Base-by-base conservation (phyloP, 2,113 vertebrate genomes). In the Seriola quinqueradiata region DNA sequence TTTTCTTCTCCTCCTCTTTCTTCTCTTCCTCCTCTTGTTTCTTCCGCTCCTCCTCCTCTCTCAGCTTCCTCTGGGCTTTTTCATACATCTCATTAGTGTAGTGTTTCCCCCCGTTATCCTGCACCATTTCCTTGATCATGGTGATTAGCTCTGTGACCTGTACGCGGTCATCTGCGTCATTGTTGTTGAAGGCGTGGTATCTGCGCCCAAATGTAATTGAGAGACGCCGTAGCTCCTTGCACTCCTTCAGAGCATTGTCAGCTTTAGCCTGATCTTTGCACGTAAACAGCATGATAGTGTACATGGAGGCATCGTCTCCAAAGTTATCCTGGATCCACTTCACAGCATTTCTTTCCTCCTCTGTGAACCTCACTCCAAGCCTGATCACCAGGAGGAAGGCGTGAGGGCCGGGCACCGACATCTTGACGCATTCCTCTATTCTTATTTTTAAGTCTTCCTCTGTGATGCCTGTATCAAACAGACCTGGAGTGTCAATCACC, bases 291-390 rank as follows among this genome's bases (percentile, higher is more conserved):
- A 95, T 77, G 40, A 95, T 92, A 17, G 92, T 94, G 86, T 95
- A 95, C 83, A 91, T 88, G 74, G 91, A 84, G 38, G 90, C 92
- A 2, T 93, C 90, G 0, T 87, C 90, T 5, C 94, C 95, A 88
- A 95, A 95, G 83, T 94, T 95, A n/a, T 95, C 81, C 87, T 92
- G 90, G 89, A 95, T 92, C 92, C 92, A 92, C 68, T 91, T 92
- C 3, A 94, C 85, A 1, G 94, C 83, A 1, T 94, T 85, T 16
- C 82, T 79, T n/a, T 95, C 92, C 32, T 95, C 93, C 0, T 95
- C 89, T 0, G 95, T 95, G 85, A 94, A 93, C 54, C 89, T 87
- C 2, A 90, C 92, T 4, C 87, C 93, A 0, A 95, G 87, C 59
- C 90, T 77, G 76, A 92, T 92, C 55, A 95, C 93, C 72, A 96